A percentile compares a stretch with the other conserved stretches of the same genome.
phyloP scores from a whole-genome alignment of 2,888 invertebrate genomes.

The Miltochrista miniata region DNA sequence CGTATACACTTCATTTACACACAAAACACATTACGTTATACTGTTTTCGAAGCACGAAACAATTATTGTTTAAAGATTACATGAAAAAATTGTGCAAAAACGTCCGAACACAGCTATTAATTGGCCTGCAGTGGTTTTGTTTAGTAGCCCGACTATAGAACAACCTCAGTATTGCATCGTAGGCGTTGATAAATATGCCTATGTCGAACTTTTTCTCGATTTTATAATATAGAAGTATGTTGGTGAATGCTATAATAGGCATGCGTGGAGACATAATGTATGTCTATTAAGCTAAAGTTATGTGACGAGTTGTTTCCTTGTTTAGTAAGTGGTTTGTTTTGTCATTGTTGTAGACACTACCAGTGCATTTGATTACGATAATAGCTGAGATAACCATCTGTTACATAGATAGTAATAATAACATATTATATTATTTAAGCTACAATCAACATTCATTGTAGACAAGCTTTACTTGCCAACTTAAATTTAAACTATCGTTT shows the following conservation, averaged over 20 bases:
- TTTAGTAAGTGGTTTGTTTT: slow-evolving; percentile 19
- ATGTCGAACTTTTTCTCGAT: slow-evolving; percentile 22
- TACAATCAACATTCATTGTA: too few species aligned
- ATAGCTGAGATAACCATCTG: not conserved
- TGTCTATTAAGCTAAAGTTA: slow-evolving; percentile 22
- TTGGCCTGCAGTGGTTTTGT: slow-evolving; percentile 20
- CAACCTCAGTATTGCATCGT: slow-evolving; percentile 16
- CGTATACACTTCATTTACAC: slow-evolving; percentile 5
- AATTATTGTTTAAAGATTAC: slow-evolving; percentile 19
- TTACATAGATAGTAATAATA: too few species aligned
- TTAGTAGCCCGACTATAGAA: slow-evolving; percentile 1
- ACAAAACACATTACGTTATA: slow-evolving; percentile 26
- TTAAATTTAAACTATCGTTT: too few species aligned
- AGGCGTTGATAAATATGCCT: slow-evolving; percentile 34
- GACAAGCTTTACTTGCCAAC: too few species aligned
- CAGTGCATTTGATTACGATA: slow-evolving; percentile 1
- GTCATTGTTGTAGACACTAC: not conserved
- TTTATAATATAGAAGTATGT: slow-evolving; percentile 25
- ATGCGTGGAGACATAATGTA: slow-evolving; percentile 8
- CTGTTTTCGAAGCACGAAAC: slow-evolving; percentile 23
- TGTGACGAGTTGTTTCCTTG: slow-evolving; percentile 28
- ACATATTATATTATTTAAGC: too few species aligned
- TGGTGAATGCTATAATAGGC: slow-evolving; percentile 33
- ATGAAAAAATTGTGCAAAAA: slow-evolving; percentile 15
- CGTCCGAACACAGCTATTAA: slow-evolving; percentile 19